A percentile compares a stretch with the other conserved stretches of the same genome.
Evolutionary conservation across 2,888 invertebrate genomes (phyloP).

Genomic region (Clitarchus hookeri): DNA sequence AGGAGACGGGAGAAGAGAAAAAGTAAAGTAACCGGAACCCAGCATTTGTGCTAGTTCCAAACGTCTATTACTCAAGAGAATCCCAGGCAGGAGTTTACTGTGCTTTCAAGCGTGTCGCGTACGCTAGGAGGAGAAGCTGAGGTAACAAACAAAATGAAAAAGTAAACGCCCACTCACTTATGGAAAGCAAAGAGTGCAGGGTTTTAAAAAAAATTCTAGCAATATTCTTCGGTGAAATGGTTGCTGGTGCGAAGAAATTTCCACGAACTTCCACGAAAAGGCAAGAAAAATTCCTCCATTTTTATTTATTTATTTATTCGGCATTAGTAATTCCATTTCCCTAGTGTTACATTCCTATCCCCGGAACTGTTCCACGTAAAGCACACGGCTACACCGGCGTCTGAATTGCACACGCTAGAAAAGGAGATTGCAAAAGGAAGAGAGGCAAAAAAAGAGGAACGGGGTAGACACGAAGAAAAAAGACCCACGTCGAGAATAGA

Average conservation of each 20-base stretch:
- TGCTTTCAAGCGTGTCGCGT: too few relatives aligned
- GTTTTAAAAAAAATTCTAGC: not conserved
- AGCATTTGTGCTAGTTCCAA: too few relatives aligned
- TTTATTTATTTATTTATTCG: not conserved
- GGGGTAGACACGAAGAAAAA: too few relatives aligned
- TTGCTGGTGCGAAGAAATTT: not conserved
- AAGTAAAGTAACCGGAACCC: too few relatives aligned
- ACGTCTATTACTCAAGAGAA: too few relatives aligned
- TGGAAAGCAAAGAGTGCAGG: too few relatives aligned
- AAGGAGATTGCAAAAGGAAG: not conserved
- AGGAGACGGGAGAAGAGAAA: too few relatives aligned
- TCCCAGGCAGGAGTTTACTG: too few relatives aligned
- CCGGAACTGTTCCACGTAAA: not conserved
- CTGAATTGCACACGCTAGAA: not conserved
- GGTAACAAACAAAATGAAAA: too few relatives aligned
- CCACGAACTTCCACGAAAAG: not conserved
- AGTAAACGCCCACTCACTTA: too few relatives aligned
- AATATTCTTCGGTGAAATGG: not conserved
- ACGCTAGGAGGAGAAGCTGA: too few relatives aligned
- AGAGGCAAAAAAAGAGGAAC: not conserved
- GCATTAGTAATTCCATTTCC: slow-evolving; percentile 2
- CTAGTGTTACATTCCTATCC: not conserved
- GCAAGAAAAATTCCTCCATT: not conserved
- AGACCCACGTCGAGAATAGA: not conserved
- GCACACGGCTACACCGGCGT: not conserved